Evolutionary conservation across 2,888 invertebrate genomes (phyloP).

Genomic region (Plagodis dolabraria): DNA sequence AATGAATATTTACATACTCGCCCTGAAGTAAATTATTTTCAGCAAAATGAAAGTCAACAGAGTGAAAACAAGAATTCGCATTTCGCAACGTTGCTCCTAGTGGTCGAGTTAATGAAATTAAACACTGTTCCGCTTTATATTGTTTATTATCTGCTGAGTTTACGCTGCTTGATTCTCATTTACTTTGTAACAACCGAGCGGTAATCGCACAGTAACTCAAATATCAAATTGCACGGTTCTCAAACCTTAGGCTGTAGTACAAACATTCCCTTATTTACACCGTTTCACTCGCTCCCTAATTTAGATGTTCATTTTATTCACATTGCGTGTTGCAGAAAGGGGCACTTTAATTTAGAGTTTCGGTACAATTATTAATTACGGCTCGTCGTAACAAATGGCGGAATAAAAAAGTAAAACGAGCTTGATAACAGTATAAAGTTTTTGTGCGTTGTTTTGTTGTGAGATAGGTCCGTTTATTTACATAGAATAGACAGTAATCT

Average conservation of each 20-base stretch:
- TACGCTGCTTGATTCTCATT: slow-evolving; percentile 20
- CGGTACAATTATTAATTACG: slow-evolving; percentile 32
- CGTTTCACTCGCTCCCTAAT: slow-evolving; percentile 16
- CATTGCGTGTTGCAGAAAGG: slow-evolving; percentile 26
- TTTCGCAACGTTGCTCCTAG: slow-evolving; percentile 20
- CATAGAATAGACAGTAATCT: slow-evolving; percentile 19
- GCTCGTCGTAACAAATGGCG: slow-evolving; percentile 29
- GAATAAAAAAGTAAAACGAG: slow-evolving; percentile 37
- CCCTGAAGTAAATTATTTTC: slow-evolving; percentile 24
- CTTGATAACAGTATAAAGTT: slow-evolving; percentile 35
- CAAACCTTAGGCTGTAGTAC: slow-evolving; percentile 8
- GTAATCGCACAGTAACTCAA: slow-evolving; percentile 26
- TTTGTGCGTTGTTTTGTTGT: slow-evolving; percentile 22
- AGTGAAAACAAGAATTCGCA: slow-evolving; percentile 32
- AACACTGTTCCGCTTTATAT: slow-evolving; percentile 29
- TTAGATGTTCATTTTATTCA: slow-evolving; percentile 25
- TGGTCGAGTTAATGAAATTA: slow-evolving; percentile 35
- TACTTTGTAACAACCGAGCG: slow-evolving; percentile 20
- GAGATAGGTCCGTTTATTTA: slow-evolving; percentile 13
- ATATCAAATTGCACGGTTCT: slow-evolving; percentile 24
- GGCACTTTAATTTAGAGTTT: slow-evolving; percentile 33
- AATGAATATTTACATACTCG: slow-evolving; percentile 23
- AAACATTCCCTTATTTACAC: slow-evolving; percentile 11
- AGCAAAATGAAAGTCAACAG: slow-evolving; percentile 32
- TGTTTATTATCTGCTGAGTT: slow-evolving; percentile 30